phyloP scores from a whole-genome alignment of 2,888 invertebrate species.

The Caenorhabditis wallacei region DNA sequence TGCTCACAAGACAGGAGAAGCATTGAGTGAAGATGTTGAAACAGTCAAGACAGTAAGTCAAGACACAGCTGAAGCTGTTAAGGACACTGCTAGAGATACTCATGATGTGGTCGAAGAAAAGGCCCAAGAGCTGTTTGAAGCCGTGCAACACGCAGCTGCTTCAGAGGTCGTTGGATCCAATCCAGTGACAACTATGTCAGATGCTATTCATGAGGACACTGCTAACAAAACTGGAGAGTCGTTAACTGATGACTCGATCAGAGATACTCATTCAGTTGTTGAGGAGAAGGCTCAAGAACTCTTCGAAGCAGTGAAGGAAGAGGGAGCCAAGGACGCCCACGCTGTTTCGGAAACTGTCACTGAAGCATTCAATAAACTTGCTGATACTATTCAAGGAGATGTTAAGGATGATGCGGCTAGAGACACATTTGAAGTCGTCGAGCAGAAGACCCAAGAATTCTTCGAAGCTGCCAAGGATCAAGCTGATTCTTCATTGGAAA shows the following conservation, averaged over 20 bases:
- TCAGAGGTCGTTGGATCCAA: neutral
- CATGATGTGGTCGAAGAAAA: neutral
- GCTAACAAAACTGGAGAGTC: neutral
- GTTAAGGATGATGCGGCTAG: neutral
- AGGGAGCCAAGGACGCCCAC: neutral
- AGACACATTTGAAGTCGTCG: conserved; percentile 27
- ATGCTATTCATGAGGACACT: neutral
- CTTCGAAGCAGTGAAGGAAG: neutral
- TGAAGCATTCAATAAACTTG: neutral
- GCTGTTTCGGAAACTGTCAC: neutral
- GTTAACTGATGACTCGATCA: neutral
- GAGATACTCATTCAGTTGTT: neutral
- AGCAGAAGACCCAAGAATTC: conserved; percentile 33
- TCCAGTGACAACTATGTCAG: neutral
- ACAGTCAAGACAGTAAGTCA: neutral
- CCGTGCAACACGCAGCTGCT: neutral
- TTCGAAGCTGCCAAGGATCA: conserved; percentile 32
- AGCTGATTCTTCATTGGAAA: conserved; percentile 17
- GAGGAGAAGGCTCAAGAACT: conserved; percentile 1
- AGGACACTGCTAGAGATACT: neutral
- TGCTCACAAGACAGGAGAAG: conserved; percentile 26
- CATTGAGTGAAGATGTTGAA: neutral
- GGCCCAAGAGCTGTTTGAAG: neutral
- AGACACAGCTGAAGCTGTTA: neutral
- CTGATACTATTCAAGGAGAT: neutral